Evolutionary conservation across 2,113 vertebrate species (phyloP), one percentile per base, ranked within the genome.

Genomic region (Chaetodon trifascialis): DNA sequence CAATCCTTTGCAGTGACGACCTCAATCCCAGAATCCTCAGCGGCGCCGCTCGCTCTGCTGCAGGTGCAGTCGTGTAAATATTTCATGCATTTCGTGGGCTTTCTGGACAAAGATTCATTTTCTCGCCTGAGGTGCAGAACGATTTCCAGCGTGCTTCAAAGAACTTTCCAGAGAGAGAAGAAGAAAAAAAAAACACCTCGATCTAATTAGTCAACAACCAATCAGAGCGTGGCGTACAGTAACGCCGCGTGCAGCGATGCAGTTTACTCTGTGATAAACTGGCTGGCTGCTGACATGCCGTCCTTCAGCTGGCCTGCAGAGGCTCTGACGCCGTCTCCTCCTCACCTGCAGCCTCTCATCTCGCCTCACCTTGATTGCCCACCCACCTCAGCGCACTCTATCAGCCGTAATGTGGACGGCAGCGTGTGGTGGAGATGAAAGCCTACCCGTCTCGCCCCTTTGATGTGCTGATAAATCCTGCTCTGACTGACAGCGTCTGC

Each of bases 361-460:
- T 90, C 23, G 25, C 73, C 74, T 77, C 63, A 89, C 88, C 83
- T 86, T 80, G 82, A 84, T 76, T 83, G 73, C 80, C 79, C 83
- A 73, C 89, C 86, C 81, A 86, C 86, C 72, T 68, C 52, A 88
- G 86, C 79, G n/a, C 72, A 68, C 81, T 84, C 84, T 75, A 86
- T 90, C 86, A 86, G 87, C 81, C 82, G 77, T 86, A 90, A 93
- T 86, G 76, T 58, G 59, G 70, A 78, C 72, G 90, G 88, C 91
- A 90, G 87, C 85, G 83, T 85, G 88, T 79, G 86, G 86, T 85
- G 80, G 58, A 85, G 90, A 95, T 93, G 87, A 94, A 94, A 94
- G 93, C 75, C 76, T 47, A 70, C 71, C 86, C 52, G 42, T 80
- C 87, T 76, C 66, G 79, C 70, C 58, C 10, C 77, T 68, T 79